Base-by-base conservation (phyloP, 2,113 vertebrate species). In the Saiga tatarica region DNA sequence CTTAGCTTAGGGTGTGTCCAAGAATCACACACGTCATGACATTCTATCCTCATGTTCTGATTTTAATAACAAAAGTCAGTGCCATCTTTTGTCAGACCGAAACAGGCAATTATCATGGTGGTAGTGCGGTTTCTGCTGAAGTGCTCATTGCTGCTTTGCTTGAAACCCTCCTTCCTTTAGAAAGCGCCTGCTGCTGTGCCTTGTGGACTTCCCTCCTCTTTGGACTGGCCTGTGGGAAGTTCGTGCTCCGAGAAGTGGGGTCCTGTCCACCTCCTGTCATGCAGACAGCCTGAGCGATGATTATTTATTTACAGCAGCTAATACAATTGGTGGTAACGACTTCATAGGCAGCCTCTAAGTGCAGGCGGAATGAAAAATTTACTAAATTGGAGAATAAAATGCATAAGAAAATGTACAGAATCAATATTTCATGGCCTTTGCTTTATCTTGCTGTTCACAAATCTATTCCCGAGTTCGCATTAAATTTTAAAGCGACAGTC, bases 381-480 rank as follows among this genome's bases (percentile, higher is more conserved):
- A 99, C 99, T 99, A 99, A 99, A 99, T 99, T 99, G 99, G 98
- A 99, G 99, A 99, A 99, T 99, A 99, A 99, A 99, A 99, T 99
- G 99, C 99, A 99, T 99, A 99, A 99, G 99, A 99, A 99, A 99
- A 99, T 99, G 99, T 99, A 99, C 99, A 99, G 99, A 99, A 99
- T 99, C 99, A 99, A 99, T 99, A 99, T 99, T 99, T 99, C 98
- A 99, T 99, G 99, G 99, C 99, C 99, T 99, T 99, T 99, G 99
- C 99, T 99, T 99, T 99, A 99, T 99, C 99, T 99, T 99, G 99
- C 99, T 99, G 99, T 99, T 99, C 99, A 99, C 99, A 99, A 99
- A 99, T 99, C 99, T 99, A 99, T 99, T 99, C 99, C 99, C 98
- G 99, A 99, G 99, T 98, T 98, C 92, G 50, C 99, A 99, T 99